Evolutionary conservation across 2,797 vertebrate species (phyloP), one percentile per base, ranked within the genome.

Genomic region (Cossypha caffra): DNA sequence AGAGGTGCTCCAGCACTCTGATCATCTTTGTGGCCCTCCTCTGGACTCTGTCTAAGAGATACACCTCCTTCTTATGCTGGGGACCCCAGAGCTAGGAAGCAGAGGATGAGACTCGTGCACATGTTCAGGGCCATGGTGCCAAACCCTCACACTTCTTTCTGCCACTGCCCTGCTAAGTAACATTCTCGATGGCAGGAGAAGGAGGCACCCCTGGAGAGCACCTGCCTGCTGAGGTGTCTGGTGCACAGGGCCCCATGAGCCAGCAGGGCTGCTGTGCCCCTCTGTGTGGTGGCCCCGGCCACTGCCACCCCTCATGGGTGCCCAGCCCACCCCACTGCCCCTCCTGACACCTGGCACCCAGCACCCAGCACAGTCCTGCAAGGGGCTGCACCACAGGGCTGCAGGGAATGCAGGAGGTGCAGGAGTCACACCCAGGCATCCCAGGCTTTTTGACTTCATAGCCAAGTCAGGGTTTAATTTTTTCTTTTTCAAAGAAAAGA

Each of bases 401-500:
- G 4, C 1, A 15, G 38, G 50, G 37, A 75, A 16, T 6, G n/a
- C 9, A 26, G 64, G 31, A 67, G 31, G 14, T 6, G n/a, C 10
- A 26, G 64, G 31, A 69, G 28, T 19, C 47, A 16, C 0, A 0
- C 33, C 59, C 18, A 68, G n/a, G 31, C 13, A 11, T 33, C 26
- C 35, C 31, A 8, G 9, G 11, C 57, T 81, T 68, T 0, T 68
- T 0, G 0, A 15, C 21, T 64, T 29, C 12, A 4, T 43, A n/a
- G 25, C 18, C 23, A 43, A 54, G 38, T 15, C 19, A 15, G 40
- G 5, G 29, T 69, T 75, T 58, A 64, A 52, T 42, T 75, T 77
- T 16, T 58, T 54, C 7, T 66, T 66, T 72, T 76, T 20, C 11
- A 24, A 43, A 37, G 28, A 16, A 28, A 55, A 37, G 6, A 48